Evolutionary conservation across 2,888 invertebrate species (phyloP), one percentile per base, ranked within the genome.

Genomic region (Clepsis dumicolana): DNA sequence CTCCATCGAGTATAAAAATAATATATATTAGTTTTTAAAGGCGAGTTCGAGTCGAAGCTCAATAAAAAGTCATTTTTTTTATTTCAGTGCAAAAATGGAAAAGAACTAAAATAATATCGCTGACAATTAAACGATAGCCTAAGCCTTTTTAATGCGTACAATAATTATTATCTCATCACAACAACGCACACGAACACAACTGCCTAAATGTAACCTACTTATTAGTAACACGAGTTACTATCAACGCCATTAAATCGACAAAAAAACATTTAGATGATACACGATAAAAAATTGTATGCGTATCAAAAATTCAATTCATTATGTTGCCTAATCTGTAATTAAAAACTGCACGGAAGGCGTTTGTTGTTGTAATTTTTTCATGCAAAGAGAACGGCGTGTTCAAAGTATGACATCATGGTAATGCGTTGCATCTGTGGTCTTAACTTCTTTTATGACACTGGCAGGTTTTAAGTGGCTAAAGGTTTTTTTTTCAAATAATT

Each of bases 371-470:
- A 16, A 56, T 48, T 53, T 66, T 57, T 52, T 57, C 24, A 35
- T 66, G 48, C 16, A 56, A 50, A 62, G 38, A 62, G 67, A 50
- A 62, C 67, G 27, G n/a, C 32, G 53, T 8, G n/a, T 41, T 54
- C 54, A 54, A 54, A 54, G 32, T 54, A 66, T 66, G 44, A 66
- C 66, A 66, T 66, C 66, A 66, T 44, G 16, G 41, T 60, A 53
- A 16, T 48, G 44, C 48, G 32, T 56, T 66, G 66, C 48, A 62
- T 61, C 54, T 66, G 54, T 61, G 62, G 62, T 29, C 27, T 56
- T 50, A 48, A 35, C 29, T 27, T 44, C 29, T 54, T 61, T 65
- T 62, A 60, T 52, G 65, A 53, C 41, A 41, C 24, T 60, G 44
- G 38, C 59, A 38, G 59, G 50, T 50, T 16, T 44, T 25, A 56